Base-by-base conservation (phyloP, 53 echinoderm and acorn worm genomes). In the Apostichopus leukothele region DNA sequence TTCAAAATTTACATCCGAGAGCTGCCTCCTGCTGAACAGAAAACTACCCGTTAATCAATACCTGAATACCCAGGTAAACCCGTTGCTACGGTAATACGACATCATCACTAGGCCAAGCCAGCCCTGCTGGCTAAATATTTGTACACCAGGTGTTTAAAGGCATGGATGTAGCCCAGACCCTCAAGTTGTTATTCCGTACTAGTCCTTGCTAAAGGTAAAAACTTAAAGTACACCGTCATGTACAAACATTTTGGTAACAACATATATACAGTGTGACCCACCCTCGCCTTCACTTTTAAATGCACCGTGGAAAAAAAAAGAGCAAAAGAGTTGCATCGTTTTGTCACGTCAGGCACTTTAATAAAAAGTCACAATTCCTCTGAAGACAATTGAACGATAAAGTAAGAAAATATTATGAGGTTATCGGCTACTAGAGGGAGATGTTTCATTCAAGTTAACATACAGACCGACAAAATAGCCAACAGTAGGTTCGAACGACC, bases 91-190 rank as follows among this genome's bases (percentile, higher is more conserved):
- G 63, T 13, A 63, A 63, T 16, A 13, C 11, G 79, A 52, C 53
- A 79, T n/a, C 54, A 52, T 18, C 53, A 1, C 79, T 19, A n/a
- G 54, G 51, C 79, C 51, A 79, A n/a, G 51, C 39, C 51, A 39
- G 39, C 50, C 79, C 79, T 53, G 53, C 51, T 79, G 50, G 79
- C 20, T 52, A 79, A 79, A 79, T 79, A 79, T 79, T 79, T 79
- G 79, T n/a, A 53, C 51, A 79, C 79, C 79, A 79, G 79, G 79
- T 79, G 79, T 79, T 79, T 79, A 19, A 79, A 39, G 10, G 50
- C 16, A 79, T 18, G 79, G n/a, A 79, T 4, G 8, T 16, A 7
- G 4, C 63, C 63, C 63, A 63, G 63, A 63, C 63, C 16, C 0
- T 63, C 63, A 11, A 63, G 63, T 14, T 63, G 63, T 63, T 63